Evolutionary conservation across 53 echinoderm and acorn worm species (phyloP).

Genomic region (Holothuria scabra): DNA sequence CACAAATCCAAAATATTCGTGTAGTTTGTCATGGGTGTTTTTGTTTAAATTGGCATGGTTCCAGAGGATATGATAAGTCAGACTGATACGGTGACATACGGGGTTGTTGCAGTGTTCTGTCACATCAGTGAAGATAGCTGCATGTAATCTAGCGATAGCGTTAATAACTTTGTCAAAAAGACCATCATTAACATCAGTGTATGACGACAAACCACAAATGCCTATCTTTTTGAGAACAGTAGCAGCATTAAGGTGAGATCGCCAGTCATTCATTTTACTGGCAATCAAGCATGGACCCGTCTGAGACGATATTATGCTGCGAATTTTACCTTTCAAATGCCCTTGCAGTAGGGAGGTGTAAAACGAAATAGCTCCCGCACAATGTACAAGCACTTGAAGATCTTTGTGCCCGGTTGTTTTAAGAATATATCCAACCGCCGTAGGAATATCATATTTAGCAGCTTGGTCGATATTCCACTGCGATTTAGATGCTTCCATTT

Average conservation of each 20-base stretch:
- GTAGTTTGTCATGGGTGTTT: slow-evolving; percentile 62
- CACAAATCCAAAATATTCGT: slow-evolving; percentile 62
- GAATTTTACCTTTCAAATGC: slow-evolving; percentile 59
- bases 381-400: slow-evolving; percentile 69
- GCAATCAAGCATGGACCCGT: slow-evolving; percentile 50
- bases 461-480: slow-evolving; percentile 60
- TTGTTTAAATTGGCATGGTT: slow-evolving; percentile 66
- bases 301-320: slow-evolving; percentile 65
- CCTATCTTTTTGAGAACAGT: slow-evolving; percentile 61
- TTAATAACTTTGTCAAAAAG: slow-evolving; percentile 28
- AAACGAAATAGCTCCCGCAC: slow-evolving; percentile 56
- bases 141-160: not conserved
- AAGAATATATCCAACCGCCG: slow-evolving; percentile 65
- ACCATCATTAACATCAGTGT: slow-evolving; percentile 62
- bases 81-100: slow-evolving; percentile 64
- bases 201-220: slow-evolving; percentile 62
- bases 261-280: slow-evolving; percentile 35
- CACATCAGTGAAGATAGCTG: slow-evolving; percentile 30
- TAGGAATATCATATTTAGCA: slow-evolving; percentile 62
- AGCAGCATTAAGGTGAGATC: slow-evolving; percentile 33
- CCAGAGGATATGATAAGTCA: slow-evolving; percentile 69
- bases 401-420: slow-evolving; percentile 40
- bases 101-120: slow-evolving; percentile 62
- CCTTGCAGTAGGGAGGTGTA: slow-evolving; percentile 58
- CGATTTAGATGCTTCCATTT: slow-evolving; percentile 33